Evolutionary conservation across 1,140 invertebrate species (phyloP).

Genomic region (Meteorus sp.): DNA sequence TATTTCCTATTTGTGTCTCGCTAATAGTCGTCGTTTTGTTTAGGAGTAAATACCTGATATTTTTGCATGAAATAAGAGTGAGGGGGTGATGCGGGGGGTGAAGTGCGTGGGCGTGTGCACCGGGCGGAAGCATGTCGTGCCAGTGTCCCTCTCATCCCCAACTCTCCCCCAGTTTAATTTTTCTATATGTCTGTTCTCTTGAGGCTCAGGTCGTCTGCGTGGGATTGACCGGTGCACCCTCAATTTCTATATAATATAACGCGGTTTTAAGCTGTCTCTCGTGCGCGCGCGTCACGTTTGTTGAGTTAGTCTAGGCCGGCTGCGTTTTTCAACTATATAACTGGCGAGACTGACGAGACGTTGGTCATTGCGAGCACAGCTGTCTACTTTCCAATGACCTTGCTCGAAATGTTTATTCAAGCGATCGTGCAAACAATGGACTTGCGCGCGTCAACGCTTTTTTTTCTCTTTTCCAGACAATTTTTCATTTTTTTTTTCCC

Average conservation of each 20-base stretch:
- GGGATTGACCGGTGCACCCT: conserved; percentile 17
- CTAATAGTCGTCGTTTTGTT: background rate
- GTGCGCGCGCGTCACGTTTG: conserved; percentile 15
- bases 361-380: conserved; percentile 51
- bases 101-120: conserved; percentile 35
- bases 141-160: conserved; percentile 38
- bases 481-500: background rate
- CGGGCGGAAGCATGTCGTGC: conserved; percentile 46
- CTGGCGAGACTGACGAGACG: conserved; percentile 23
- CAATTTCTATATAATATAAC: conserved; percentile 3
- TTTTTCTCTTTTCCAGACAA: too few species aligned
- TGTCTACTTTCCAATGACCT: conserved; percentile 42
- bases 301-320: conserved; percentile 42
- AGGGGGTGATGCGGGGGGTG: background rate
- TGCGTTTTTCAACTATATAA: conserved; percentile 37
- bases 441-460: conserved; percentile 5
- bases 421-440: conserved; percentile 17
- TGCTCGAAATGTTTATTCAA: conserved; percentile 22
- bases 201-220: background rate
- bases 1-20: background rate
- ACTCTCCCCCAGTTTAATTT: background rate
- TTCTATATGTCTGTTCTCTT: background rate
- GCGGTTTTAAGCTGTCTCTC: conserved; percentile 16
- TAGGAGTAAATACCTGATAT: background rate
- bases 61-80: background rate